Base-by-base conservation (phyloP, 1,140 invertebrate species). In the Pseudoatta argentina region DNA sequence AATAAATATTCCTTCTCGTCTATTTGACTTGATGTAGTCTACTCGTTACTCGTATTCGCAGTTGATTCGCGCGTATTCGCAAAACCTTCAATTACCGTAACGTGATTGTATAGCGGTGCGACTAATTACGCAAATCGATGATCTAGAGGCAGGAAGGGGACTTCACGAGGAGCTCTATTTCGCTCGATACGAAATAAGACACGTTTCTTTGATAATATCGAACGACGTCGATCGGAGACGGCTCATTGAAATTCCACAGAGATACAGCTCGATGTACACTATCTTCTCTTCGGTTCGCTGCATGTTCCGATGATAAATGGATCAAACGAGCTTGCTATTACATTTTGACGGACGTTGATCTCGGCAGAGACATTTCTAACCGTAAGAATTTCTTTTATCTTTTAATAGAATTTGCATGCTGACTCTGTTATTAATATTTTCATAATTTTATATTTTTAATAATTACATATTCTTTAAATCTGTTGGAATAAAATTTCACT, bases 181-280 rank as follows among this genome's bases (percentile, higher is more conserved):
- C 55, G 14, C 39, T 61, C 44, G 55, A 73, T 83, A 12, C 14
- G 79, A 73, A 83, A 83, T 83, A 73, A 83, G 79, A 83, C 69
- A 83, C 69, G 69, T 75, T 83, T 83, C 79, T 83, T 83, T 82
- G 79, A 73, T 82, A 82, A 82, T 82, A 73, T 82, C 79, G 79
- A 83, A 34, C 55, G 24, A 71, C 18, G 21, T 73, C 66, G 78
- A 59, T 10, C 34, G 64, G 30, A 83, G 69, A 30, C 55, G 61
- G 79, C 69, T 83, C 79, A 83, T 83, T 83, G 69, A 83, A 83
- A 83, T 83, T 83, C 79, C 39, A 8, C 55, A 16, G 69, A 48
- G 79, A 73, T 73, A 73, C 69, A 48, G 79, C 53, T 82, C 69
- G 55, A 61, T 82, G 55, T 73, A 82, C 55, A 75, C 79, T 83